Evolutionary conservation across 2,888 invertebrate genomes (phyloP).

Genomic region (Trissolcus brochymenae): DNA sequence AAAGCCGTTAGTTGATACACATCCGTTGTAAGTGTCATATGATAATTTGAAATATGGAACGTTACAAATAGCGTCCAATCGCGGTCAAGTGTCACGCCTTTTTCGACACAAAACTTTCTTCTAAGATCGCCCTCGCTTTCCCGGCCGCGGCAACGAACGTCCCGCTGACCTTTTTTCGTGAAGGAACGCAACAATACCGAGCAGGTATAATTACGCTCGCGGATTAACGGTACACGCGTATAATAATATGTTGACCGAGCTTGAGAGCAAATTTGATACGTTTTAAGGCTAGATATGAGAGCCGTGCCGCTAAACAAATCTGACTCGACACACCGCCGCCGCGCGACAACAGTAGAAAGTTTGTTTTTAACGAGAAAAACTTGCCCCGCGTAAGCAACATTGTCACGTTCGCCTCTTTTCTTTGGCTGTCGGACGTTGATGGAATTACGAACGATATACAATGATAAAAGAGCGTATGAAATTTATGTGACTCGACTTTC

Average conservation of each 20-base stretch:
- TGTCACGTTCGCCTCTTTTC: constrained; percentile 46
- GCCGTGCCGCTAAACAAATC: constrained; percentile 36
- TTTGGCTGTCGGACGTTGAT: constrained; percentile 40
- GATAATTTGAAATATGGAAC: constrained; percentile 47
- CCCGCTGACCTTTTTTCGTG: constrained; percentile 56
- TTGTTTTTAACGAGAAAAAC: constrained; percentile 39
- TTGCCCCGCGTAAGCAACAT: constrained; percentile 25
- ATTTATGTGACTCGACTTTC: constrained; percentile 40
- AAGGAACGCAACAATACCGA: constrained; percentile 46
- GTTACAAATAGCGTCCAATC: constrained; percentile 45
- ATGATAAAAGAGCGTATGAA: constrained; percentile 48
- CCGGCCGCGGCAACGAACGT: constrained; percentile 40
- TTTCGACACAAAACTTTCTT: constrained; percentile 53
- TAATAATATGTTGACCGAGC: constrained; percentile 41
- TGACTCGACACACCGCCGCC: constrained; percentile 12
- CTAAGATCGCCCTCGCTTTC: constrained; percentile 54
- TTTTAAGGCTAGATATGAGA: constrained; percentile 42
- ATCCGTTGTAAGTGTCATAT: constrained; percentile 18
- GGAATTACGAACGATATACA: constrained; percentile 48
- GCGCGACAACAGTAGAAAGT: constrained; percentile 38
- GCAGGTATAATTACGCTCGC: constrained; percentile 50
- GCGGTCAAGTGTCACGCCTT: constrained; percentile 54
- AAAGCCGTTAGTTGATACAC: constrained; percentile 16
- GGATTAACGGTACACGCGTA: constrained; percentile 54
- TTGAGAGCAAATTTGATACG: constrained; percentile 53